Evolutionary conservation across 2,888 invertebrate species (phyloP).

Genomic region (Drosophila neonasuta): DNA sequence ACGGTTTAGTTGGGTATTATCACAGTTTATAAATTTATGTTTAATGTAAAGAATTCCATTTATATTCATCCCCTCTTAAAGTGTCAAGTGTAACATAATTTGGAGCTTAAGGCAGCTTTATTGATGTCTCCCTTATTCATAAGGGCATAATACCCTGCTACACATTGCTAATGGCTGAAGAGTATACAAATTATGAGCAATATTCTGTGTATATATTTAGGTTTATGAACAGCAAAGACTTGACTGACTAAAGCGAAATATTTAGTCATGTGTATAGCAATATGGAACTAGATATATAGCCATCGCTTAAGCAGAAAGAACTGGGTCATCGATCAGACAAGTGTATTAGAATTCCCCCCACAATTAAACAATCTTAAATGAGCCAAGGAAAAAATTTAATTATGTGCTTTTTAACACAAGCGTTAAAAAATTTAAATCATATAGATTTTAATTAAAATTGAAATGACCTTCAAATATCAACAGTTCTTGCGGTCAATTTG

Average conservation of each 20-base stretch:
- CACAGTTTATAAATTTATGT: neutral
- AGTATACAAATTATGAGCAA: constrained; percentile 34
- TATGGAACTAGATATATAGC: constrained; percentile 8
- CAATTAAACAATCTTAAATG: neutral
- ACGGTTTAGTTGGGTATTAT: neutral
- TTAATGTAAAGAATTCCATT: neutral
- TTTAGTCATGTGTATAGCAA: constrained; percentile 10
- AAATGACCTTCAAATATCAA: constrained; percentile 4
- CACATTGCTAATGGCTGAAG: neutral
- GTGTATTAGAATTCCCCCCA: neutral
- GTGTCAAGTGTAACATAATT: neutral
- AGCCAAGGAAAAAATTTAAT: neutral
- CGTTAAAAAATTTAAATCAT: neutral
- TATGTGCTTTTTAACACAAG: neutral
- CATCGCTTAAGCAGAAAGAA: constrained; percentile 13
- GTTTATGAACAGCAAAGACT: constrained; percentile 30
- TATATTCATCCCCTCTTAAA: neutral
- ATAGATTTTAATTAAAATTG: constrained; percentile 5
- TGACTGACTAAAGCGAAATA: constrained; percentile 30
- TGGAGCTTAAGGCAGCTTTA: neutral
- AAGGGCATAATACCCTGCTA: neutral
- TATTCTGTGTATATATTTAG: constrained; percentile 42
- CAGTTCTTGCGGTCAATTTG: neutral
- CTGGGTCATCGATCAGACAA: constrained; percentile 51
- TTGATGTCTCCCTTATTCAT: neutral